Evolutionary conservation across 1,140 invertebrate genomes (phyloP).

Genomic region (Drosophila virilis): DNA sequence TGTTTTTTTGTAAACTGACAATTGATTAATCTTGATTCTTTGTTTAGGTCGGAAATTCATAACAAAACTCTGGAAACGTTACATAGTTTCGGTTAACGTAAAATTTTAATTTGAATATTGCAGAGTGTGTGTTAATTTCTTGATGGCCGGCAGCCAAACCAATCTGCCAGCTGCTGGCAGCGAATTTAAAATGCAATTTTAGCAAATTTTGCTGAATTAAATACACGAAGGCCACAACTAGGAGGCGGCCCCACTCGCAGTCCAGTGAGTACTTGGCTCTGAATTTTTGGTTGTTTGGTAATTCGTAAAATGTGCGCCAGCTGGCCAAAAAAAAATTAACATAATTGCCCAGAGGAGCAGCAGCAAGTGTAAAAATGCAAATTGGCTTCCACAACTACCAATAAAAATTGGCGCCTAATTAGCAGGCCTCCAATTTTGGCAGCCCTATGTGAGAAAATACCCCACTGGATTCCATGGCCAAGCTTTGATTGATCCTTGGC

Average conservation of each 20-base stretch:
- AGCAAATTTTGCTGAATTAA: constrained; percentile 65
- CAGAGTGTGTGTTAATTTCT: constrained; percentile 29
- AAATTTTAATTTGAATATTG: neutral
- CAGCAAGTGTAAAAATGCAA: constrained; percentile 51
- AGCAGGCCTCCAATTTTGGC: constrained; percentile 35
- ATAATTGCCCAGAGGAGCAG: constrained; percentile 53
- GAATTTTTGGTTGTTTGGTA: constrained; percentile 65
- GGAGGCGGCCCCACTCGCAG: neutral
- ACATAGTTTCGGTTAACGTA: neutral
- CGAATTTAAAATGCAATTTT: constrained; percentile 70
- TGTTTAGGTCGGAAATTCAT: neutral
- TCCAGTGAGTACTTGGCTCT: constrained; percentile 49
- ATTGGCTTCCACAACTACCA: constrained; percentile 22
- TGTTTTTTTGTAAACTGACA: too few relatives aligned
- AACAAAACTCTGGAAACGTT: neutral
- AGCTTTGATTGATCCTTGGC: constrained; percentile 57
- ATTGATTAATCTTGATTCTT: too few relatives aligned
- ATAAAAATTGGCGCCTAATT: constrained; percentile 45
- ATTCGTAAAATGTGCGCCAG: constrained; percentile 65
- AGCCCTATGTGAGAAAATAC: constrained; percentile 42
- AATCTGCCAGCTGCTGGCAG: constrained; percentile 10
- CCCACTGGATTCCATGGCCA: constrained; percentile 36
- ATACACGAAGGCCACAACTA: constrained; percentile 37
- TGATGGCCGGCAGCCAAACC: constrained; percentile 9
- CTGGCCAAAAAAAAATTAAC: constrained; percentile 64